Percentiles rank a stretch among this genome's conserved stretches.
phyloP scores from a whole-genome alignment of 2,113 vertebrate species.

The Pseudopodoces humilis region DNA sequence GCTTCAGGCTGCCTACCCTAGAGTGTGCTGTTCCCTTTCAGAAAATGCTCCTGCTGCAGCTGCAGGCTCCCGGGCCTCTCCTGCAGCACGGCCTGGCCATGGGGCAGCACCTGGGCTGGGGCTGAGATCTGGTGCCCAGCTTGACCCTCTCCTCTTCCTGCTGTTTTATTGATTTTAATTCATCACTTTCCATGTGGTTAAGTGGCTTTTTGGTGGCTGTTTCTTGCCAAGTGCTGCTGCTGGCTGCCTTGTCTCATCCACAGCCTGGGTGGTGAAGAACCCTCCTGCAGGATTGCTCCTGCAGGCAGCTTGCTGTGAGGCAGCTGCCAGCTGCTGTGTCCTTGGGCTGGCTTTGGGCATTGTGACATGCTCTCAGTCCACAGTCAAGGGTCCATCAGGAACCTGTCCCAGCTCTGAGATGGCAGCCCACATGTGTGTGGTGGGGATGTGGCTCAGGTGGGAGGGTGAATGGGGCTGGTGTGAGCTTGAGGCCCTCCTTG shows the following conservation, averaged over 20 bases:
- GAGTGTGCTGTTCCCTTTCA: slow-evolving; percentile 57
- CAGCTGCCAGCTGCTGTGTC: neutral
- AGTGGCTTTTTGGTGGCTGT: neutral
- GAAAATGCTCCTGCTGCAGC: neutral
- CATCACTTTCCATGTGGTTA: rapidly evolving
- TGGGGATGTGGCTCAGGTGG: rapidly evolving
- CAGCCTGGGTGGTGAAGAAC: neutral
- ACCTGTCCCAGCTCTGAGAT: neutral
- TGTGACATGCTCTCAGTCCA: rapidly evolving
- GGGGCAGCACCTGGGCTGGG: rapidly evolving
- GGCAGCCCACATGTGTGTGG: rapidly evolving
- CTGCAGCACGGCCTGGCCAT: neutral
- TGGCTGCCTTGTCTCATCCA: neutral
- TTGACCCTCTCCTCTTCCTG: neutral
- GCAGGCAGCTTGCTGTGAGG: neutral
- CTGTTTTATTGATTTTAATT: neutral
- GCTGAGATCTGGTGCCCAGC: neutral
- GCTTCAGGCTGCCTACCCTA: slow-evolving; percentile 37
- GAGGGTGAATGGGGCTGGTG: neutral
- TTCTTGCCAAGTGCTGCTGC: neutral
- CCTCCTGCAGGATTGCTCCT: neutral
- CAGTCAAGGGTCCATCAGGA: neutral
- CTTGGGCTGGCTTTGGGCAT: neutral
- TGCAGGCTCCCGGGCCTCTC: neutral
- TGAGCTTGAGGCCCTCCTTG: neutral